A percentile compares a stretch with the other conserved stretches of the same genome.
These are phyloP conservation scores for Charaxes varanes DNA, from an alignment of 1,140 invertebrate species.

Conservation along the genomic window DNA sequence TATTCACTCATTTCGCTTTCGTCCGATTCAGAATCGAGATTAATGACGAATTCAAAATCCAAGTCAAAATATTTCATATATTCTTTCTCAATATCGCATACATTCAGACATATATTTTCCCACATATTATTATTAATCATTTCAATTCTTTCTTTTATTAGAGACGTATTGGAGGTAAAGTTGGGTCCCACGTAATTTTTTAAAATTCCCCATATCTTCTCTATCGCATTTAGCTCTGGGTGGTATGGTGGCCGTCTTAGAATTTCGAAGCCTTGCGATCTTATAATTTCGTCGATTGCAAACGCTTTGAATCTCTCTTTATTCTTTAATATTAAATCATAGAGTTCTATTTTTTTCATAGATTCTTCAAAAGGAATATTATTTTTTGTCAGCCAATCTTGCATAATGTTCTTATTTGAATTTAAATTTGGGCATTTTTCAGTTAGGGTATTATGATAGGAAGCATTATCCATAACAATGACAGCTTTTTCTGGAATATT, in stretches of 20 bases:
- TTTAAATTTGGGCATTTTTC: constrained; percentile 12
- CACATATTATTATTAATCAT: constrained; percentile 11
- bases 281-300: constrained; percentile 1
- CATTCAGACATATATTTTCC: constrained; percentile 12
- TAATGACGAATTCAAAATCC: constrained; percentile 5
- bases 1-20: too few relatives aligned
- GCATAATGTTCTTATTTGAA: constrained; percentile 12
- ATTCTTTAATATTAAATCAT: constrained; percentile 10
- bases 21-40: constrained; percentile 1
- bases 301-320: constrained; percentile 5
- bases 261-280: constrained; percentile 4
- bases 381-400: constrained; percentile 13
- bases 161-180: neutral
- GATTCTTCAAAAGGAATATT: constrained; percentile 9
- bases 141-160: neutral
- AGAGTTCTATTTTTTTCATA: constrained; percentile 10
- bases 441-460: constrained; percentile 9
- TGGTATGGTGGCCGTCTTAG: constrained; percentile 15
- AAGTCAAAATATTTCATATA: constrained; percentile 15
- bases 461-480: constrained; percentile 20
- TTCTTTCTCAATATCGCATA: constrained; percentile 15
- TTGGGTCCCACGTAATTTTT: constrained; percentile 1
- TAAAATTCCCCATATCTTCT: constrained; percentile 9
- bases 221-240: constrained; percentile 14
- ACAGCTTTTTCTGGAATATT: constrained; percentile 19